Evolutionary conservation across 2,113 vertebrate species (phyloP).

Genomic region (Chlamydotis undulata): DNA sequence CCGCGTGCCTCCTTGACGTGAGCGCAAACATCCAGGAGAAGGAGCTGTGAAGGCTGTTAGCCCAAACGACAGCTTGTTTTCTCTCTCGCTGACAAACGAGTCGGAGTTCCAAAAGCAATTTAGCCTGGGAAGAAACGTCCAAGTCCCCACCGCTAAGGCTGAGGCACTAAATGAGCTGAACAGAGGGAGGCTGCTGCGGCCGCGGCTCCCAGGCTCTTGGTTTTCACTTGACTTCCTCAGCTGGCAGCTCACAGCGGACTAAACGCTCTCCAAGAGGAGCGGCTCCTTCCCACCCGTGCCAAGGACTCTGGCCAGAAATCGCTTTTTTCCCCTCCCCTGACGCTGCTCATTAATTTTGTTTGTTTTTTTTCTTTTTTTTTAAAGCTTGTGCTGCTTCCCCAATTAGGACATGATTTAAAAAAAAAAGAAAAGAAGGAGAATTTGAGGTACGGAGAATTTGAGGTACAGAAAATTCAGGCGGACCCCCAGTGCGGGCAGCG

Average conservation of each 20-base stretch:
- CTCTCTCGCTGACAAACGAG: background rate
- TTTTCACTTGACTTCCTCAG: constrained; percentile 19
- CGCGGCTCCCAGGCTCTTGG: background rate
- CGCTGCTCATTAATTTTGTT: background rate
- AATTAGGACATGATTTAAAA: background rate
- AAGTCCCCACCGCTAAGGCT: background rate
- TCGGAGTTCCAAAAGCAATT: background rate
- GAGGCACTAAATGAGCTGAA: background rate
- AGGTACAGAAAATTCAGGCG: background rate
- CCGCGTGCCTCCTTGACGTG: rapidly evolving
- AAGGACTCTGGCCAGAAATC: background rate
- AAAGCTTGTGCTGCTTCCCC: background rate
- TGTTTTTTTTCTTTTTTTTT: background rate
- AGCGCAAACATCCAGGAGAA: rapidly evolving
- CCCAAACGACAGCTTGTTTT: background rate
- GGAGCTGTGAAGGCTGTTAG: background rate
- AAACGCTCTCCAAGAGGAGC: background rate
- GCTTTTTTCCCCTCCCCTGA: background rate
- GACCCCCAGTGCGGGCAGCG: rapidly evolving
- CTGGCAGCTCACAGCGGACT: background rate
- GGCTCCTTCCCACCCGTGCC: background rate
- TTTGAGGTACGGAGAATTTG: background rate
- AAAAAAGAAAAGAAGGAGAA: background rate
- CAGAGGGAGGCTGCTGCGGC: background rate
- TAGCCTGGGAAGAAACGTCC: background rate